Percentiles rank a stretch among this genome's conserved stretches.
Evolutionary conservation across 2,888 invertebrate species (phyloP).

Genomic region (Anaspis maculata): DNA sequence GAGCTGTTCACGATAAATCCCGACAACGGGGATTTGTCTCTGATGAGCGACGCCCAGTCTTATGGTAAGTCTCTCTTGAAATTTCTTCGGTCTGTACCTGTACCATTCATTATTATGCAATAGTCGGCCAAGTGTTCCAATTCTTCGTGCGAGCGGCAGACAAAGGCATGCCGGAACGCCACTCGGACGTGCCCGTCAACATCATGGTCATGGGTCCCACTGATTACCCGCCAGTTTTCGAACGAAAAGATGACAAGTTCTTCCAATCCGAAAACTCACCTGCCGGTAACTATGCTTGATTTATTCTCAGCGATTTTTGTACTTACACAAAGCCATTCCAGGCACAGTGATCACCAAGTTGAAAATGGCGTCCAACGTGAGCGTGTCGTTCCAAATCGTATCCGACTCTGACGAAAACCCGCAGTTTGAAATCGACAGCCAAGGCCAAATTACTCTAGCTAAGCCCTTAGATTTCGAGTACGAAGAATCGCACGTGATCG

Average conservation of each 20-base stretch:
- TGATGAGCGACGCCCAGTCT: conserved; percentile 47
- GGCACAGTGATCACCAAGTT: conserved; percentile 61
- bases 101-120: not conserved
- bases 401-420: conserved; percentile 52
- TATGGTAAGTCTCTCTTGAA: conserved; percentile 49
- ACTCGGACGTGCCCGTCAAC: conserved; percentile 74
- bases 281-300: conserved; percentile 43
- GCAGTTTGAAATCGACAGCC: conserved; percentile 62
- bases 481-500: conserved; percentile 61
- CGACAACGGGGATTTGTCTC: conserved; percentile 63
- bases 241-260: conserved; percentile 65
- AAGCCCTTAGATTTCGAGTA: conserved; percentile 70
- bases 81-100: not conserved
- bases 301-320: too few relatives aligned
- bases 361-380: conserved; percentile 55
- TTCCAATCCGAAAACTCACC: conserved; percentile 72
- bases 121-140: conserved; percentile 72
- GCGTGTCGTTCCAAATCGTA: conserved; percentile 55
- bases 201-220: conserved; percentile 67
- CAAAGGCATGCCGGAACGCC: conserved; percentile 64
- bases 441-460: conserved; percentile 66
- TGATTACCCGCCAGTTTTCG: conserved; percentile 65
- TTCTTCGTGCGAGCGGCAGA: conserved; percentile 87
- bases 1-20: conserved; percentile 69
- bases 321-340: conserved; percentile 12